Conservation (phyloP, 2,113 vertebrate species). For the Thalassoma bifasciatum region DNA sequence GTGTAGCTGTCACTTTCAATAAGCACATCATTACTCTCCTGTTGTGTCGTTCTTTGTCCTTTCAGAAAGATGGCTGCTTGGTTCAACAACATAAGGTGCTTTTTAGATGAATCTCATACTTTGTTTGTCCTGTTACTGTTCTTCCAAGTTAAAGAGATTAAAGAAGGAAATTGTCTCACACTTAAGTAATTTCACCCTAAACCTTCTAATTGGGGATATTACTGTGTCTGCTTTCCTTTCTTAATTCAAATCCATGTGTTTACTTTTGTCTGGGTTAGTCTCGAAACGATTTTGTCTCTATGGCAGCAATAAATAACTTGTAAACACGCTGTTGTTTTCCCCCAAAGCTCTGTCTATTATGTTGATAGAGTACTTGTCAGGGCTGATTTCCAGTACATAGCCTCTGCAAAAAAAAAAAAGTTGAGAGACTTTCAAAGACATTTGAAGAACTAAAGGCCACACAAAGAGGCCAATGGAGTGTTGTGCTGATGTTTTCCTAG, state of each 20-base stretch:
- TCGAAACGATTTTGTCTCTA: constrained; percentile 41
- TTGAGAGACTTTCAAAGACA: constrained; percentile 27
- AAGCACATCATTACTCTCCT: not conserved
- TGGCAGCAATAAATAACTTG: constrained; percentile 43
- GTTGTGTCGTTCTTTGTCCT: not conserved
- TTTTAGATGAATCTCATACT: constrained; percentile 2
- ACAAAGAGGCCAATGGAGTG: constrained; percentile 56
- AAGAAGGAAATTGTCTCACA: not conserved
- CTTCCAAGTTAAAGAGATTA: not conserved
- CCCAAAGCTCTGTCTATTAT: constrained; percentile 46
- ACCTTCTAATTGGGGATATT: not conserved
- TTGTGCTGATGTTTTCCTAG: constrained; percentile 62
- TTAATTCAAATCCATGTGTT: constrained; percentile 6
- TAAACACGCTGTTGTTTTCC: constrained; percentile 19
- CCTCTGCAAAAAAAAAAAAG: constrained; percentile 1
- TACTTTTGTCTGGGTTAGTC: constrained; percentile 16
- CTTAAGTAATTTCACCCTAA: not conserved
- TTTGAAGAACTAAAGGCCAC: constrained; percentile 56
- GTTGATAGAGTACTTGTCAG: constrained; percentile 46
- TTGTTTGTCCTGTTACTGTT: constrained; percentile 6
- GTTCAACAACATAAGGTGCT: constrained; percentile 7
- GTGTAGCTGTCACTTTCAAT: not conserved
- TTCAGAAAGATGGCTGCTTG: not conserved
- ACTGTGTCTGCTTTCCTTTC: not conserved
- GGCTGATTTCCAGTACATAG: constrained; percentile 33